phyloP scores from a whole-genome alignment of 2,888 invertebrate species.

The Spicauda simplicius region DNA sequence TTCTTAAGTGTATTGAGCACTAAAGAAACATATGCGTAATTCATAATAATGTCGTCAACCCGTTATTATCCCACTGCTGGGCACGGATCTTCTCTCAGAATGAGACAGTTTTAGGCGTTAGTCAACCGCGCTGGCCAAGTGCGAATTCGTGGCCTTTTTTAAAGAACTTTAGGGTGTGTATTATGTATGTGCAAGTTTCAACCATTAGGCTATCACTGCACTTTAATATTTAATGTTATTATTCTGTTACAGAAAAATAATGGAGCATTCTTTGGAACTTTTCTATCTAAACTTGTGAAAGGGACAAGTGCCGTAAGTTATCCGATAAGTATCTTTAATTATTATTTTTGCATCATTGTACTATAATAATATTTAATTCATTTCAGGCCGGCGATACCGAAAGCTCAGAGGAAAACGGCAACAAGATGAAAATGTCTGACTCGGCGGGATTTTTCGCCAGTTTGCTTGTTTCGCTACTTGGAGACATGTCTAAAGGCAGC shows the following conservation, averaged over 20 bases:
- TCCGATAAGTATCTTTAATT: neutral
- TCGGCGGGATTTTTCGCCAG: conserved; percentile 70
- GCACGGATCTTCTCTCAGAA: too few relatives aligned
- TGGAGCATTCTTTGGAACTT: conserved; percentile 76
- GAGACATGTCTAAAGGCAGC: conserved; percentile 76
- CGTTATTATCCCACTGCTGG: too few relatives aligned
- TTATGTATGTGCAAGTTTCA: too few relatives aligned
- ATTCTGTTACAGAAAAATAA: conserved; percentile 71
- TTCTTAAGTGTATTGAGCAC: too few relatives aligned
- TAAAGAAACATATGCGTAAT: too few relatives aligned
- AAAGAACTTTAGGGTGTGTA: too few relatives aligned
- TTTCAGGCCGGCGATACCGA: conserved; percentile 61
- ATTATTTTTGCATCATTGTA: neutral
- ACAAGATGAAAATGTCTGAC: conserved; percentile 60
- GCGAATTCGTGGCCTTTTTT: too few relatives aligned
- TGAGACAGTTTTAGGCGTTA: too few relatives aligned
- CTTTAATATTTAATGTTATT: neutral
- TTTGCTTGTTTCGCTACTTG: conserved; percentile 66
- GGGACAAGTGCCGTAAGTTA: conserved; percentile 74
- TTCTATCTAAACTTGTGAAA: conserved; percentile 70
- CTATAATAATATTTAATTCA: neutral
- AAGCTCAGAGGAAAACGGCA: conserved; percentile 57
- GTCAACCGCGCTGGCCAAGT: too few relatives aligned
- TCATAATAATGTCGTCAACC: too few relatives aligned
- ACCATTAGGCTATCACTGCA: too few relatives aligned